phyloP scores from a whole-genome alignment of 2,797 vertebrate genomes.

The Pipistrellus kuhlii region DNA sequence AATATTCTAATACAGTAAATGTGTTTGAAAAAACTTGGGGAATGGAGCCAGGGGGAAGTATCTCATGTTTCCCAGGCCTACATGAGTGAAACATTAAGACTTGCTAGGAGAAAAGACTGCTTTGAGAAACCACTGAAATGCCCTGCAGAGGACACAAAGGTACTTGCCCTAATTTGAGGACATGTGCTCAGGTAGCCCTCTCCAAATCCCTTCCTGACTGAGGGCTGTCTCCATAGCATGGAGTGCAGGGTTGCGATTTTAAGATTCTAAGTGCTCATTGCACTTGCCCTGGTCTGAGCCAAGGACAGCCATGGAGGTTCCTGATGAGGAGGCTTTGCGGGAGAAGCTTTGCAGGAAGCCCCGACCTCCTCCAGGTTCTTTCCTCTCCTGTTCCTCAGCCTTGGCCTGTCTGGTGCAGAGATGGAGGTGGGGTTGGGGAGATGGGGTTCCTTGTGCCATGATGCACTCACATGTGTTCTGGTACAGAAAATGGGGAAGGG shows the following conservation, averaged over 20 bases:
- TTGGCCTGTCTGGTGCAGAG: too few species aligned
- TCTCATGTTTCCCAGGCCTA: background rate
- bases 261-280: too few species aligned
- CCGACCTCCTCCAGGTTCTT: fast-evolving
- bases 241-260: too few species aligned
- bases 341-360: too few species aligned
- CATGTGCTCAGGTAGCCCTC: background rate
- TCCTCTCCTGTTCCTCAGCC: too few species aligned
- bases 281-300: too few species aligned
- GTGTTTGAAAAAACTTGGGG: background rate
- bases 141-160: background rate
- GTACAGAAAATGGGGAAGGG: fast-evolving
- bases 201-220: fast-evolving
- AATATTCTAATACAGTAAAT: background rate
- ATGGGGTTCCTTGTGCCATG: background rate
- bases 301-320: fast-evolving
- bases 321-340: fast-evolving
- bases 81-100: background rate
- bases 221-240: background rate
- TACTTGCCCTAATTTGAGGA: background rate
- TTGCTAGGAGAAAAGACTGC: background rate
- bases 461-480: too few species aligned
- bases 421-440: too few species aligned
- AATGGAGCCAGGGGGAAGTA: background rate
- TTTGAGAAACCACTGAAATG: background rate